Base-by-base conservation (phyloP, 2,113 vertebrate species). In the Clupea harengus region DNA sequence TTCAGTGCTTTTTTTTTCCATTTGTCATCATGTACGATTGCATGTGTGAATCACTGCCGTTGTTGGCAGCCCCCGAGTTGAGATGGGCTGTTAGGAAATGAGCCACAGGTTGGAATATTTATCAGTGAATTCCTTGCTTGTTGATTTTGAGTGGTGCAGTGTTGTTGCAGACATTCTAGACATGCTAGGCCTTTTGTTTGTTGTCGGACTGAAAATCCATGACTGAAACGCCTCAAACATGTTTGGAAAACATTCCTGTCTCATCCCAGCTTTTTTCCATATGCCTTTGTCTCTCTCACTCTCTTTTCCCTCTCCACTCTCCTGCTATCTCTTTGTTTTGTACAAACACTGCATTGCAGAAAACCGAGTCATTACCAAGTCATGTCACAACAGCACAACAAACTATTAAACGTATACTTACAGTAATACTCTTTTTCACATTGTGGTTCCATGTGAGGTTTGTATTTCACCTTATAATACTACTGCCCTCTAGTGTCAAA, bases 101-200 rank as follows among this genome's bases (percentile, higher is more conserved):
- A 72, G 25, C 28, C 9, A 15, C 64, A 72, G 64, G 64, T 72
- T 72, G 64, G 64, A 11, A 7, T 72, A 72, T 25, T 13, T 72
- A 32, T 32, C n/a, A 4, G 64, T 72, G 64, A 28, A 72, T 72
- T 72, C 64, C 64, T 72, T 25, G 9, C 28, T 28, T 72, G 64
- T 72, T 72, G 64, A 72, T 72, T 32, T 72, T 72, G 64, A 28
- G 7, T 25, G 64, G 1, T 0, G n/a, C 64, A 72, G n/a, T 72
- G 64, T 72, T 72, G 64, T 13, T 32, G 64, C 64, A 72, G 64
- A 72, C 64, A 72, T 72, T 72, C 64, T 72, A 72, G 64, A 72
- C 64, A 72, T 72, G 64, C 25, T n/a, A 72, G 64, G 64, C 28
- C 64, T 32, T 72, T 72, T 72, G 64, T 72, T 72, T 72, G 64